These are phyloP conservation scores for Littorina saxatilis DNA, from an alignment of 1,140 invertebrate species.

Conservation along the genomic window DNA sequence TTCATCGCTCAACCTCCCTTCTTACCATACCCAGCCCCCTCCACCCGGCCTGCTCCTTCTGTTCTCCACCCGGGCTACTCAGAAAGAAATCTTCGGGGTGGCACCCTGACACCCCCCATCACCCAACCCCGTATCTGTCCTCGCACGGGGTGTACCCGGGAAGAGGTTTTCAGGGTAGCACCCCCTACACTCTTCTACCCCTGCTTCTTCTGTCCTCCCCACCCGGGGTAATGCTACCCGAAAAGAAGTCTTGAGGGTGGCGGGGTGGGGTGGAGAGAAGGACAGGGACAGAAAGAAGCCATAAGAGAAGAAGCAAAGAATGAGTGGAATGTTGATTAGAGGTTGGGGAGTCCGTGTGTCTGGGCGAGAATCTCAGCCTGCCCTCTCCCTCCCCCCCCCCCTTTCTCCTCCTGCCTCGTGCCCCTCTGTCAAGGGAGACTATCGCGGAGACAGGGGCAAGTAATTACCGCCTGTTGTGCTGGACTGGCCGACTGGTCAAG, in stretches of 20 bases:
- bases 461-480: slow-evolving; percentile 13
- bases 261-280: too few relatives aligned
- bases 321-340: slow-evolving; percentile 4
- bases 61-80: background rate
- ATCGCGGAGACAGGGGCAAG: background rate
- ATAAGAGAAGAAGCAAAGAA: too few relatives aligned
- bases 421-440: background rate
- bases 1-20: slow-evolving; percentile 19
- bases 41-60: background rate
- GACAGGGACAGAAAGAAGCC: too few relatives aligned
- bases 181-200: background rate
- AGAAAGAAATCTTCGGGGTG: background rate
- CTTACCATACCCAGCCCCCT: too few relatives aligned
- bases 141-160: too few relatives aligned
- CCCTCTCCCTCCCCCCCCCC: background rate
- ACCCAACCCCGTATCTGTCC: too few relatives aligned
- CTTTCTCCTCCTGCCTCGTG: background rate
- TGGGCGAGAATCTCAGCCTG: background rate
- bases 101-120: too few relatives aligned
- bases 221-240: background rate
- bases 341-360: too few relatives aligned
- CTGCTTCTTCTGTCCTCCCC: background rate
- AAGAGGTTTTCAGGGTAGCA: too few relatives aligned
- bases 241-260: background rate
- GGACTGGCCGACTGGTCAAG: background rate